Evolutionary conservation across 2,888 invertebrate species (phyloP), one percentile per base, ranked within the genome.

Genomic region (Bugula neritina): DNA sequence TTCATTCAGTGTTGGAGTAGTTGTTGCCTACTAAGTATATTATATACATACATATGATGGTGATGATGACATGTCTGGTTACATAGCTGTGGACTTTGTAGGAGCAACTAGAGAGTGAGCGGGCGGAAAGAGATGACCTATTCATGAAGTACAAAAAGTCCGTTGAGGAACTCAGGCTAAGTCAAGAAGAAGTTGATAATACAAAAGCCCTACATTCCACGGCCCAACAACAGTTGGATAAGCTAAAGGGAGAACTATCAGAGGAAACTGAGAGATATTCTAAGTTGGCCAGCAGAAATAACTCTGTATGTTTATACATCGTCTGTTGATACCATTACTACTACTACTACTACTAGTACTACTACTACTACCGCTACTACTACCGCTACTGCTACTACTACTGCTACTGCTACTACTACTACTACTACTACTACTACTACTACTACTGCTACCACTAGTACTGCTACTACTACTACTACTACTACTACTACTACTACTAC

Each of bases 201-300:
- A 87, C 91, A 74, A 91, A 91, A 80, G 90, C 90, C 82, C 87
- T 89, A 77, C 91, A 89, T 86, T 89, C 89, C 73, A 87, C 87
- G 77, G 89, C 88, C 73, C 86, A 87, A 77, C 77, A 79, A 52
- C 78, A 82, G 74, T 80, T 83, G 71, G 75, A 77, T 35, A 75
- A 78, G 54, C 77, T 84, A 35, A 80, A 80, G 73, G 73, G 87
- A 74, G 88, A 90, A 80, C 86, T 91, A 77, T 84, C 87, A 58
- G 82, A 82, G 73, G 83, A 90, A 79, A 88, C 88, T 78, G 85
- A 86, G 78, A 89, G 90, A 79, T 87, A 88, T 79, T 86, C 88
- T 74, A 83, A 86, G 75, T 81, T 89, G 72, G 85, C 88, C 73
- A 87, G 88, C 80, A 86, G 87, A 74, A 87, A 88, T 74, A 87